Conservation (phyloP, 2,113 vertebrate genomes). For the Stigmatopora argus region DNA sequence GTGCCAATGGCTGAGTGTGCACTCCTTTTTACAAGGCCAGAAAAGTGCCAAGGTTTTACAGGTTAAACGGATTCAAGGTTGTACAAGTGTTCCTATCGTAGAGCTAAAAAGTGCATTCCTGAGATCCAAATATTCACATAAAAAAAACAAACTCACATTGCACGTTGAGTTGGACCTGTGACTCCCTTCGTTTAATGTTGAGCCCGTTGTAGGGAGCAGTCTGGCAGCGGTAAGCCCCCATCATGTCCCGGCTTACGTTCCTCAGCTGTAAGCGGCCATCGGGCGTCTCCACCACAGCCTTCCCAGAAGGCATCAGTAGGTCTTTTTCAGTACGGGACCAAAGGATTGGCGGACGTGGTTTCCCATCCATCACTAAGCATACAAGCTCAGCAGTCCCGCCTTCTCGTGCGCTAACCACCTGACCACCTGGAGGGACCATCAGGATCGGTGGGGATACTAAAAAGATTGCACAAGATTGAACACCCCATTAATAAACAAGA, state of each 20-base stretch:
- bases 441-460: slow-evolving; percentile 85
- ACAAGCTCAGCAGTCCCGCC: slow-evolving; percentile 82
- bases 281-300: slow-evolving; percentile 71
- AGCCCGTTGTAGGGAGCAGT: slow-evolving; percentile 95
- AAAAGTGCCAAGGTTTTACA: background rate
- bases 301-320: slow-evolving; percentile 78
- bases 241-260: slow-evolving; percentile 85
- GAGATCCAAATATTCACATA: background rate
- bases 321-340: slow-evolving; percentile 94
- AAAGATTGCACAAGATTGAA: slow-evolving; percentile 5
- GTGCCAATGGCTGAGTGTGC: background rate
- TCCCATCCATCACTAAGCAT: slow-evolving; percentile 83
- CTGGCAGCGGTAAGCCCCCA: slow-evolving; percentile 88
- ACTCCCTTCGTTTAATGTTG: slow-evolving; percentile 88
- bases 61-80: background rate
- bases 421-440: slow-evolving; percentile 80
- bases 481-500: background rate
- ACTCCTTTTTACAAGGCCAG: background rate
- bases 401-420: slow-evolving; percentile 79
- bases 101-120: background rate
- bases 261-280: slow-evolving; percentile 84
- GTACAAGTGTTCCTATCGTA: background rate
- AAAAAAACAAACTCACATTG: slow-evolving; percentile 80
- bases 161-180: slow-evolving; percentile 87
- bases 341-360: slow-evolving; percentile 87